These are phyloP conservation scores for Teleogryllus occipitalis DNA, from an alignment of 1,140 invertebrate species.

Conservation along the genomic window DNA sequence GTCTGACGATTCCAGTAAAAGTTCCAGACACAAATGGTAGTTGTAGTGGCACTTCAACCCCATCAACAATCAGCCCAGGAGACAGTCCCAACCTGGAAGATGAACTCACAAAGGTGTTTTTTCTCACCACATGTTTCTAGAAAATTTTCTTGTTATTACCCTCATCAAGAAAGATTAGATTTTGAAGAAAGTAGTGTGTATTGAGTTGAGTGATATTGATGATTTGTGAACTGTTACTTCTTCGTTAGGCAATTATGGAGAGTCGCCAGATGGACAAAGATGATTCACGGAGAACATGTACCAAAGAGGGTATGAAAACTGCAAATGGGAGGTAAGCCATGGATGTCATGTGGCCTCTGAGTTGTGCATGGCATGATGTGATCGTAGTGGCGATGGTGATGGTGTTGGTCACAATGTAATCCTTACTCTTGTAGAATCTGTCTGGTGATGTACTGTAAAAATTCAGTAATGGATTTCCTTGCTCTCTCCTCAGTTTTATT, in stretches of 20 bases:
- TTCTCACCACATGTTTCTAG: neutral
- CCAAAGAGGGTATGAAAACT: slow-evolving; percentile 18
- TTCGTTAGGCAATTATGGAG: slow-evolving; percentile 35
- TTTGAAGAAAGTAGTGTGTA: neutral
- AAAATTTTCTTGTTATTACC: neutral
- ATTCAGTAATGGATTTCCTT: neutral
- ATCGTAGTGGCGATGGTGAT: neutral
- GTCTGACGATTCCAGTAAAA: slow-evolving; percentile 40
- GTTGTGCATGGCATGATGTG: neutral
- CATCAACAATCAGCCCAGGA: slow-evolving; percentile 51
- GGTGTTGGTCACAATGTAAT: neutral
- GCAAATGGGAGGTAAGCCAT: slow-evolving; percentile 15
- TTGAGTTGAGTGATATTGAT: neutral
- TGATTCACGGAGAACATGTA: neutral
- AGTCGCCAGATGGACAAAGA: slow-evolving; percentile 33
- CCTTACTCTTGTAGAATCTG: neutral
- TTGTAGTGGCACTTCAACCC: slow-evolving; percentile 46
- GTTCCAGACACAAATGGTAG: slow-evolving; percentile 40
- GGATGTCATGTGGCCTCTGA: neutral
- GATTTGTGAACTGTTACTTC: neutral
- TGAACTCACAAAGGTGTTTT: slow-evolving; percentile 40
- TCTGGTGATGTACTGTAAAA: neutral
- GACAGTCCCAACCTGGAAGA: slow-evolving; percentile 44
- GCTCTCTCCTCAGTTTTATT: neutral
- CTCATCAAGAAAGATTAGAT: neutral